phyloP scores from a whole-genome alignment of 2,888 invertebrate species.

The Drosophila cracens region DNA sequence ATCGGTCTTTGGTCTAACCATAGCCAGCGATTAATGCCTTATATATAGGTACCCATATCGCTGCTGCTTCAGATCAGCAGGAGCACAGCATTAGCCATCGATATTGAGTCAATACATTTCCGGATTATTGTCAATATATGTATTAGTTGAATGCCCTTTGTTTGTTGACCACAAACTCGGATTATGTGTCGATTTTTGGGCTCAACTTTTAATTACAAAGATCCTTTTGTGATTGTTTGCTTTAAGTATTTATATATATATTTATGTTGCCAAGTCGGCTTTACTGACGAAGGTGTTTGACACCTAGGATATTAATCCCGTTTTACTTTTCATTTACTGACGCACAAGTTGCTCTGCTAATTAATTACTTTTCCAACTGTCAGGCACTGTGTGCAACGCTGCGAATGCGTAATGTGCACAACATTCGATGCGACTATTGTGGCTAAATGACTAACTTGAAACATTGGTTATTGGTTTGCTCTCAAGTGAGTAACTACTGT shows the following conservation, averaged over 20 bases:
- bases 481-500: conserved; percentile 9
- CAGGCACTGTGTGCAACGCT: conserved; percentile 6
- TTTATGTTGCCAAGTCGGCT: neutral
- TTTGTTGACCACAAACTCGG: neutral
- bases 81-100: neutral
- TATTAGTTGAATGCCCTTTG: conserved; percentile 19
- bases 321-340: neutral
- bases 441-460: conserved; percentile 31
- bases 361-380: conserved; percentile 17
- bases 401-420: conserved; percentile 51
- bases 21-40: conserved; percentile 7
- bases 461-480: conserved; percentile 2
- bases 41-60: conserved; percentile 49
- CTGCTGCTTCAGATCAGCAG: conserved; percentile 16
- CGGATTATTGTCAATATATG: conserved; percentile 40
- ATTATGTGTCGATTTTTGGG: conserved; percentile 11
- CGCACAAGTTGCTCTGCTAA: neutral
- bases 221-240: conserved; percentile 10
- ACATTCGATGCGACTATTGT: neutral
- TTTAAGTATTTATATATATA: neutral
- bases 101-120: conserved; percentile 13
- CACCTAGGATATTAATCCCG: neutral
- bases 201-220: conserved; percentile 28
- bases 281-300: neutral
- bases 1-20: neutral